Evolutionary conservation across 53 echinoderm and acorn worm species (phyloP), one percentile per base, ranked within the genome.

Genomic region (Crossaster papposus): DNA sequence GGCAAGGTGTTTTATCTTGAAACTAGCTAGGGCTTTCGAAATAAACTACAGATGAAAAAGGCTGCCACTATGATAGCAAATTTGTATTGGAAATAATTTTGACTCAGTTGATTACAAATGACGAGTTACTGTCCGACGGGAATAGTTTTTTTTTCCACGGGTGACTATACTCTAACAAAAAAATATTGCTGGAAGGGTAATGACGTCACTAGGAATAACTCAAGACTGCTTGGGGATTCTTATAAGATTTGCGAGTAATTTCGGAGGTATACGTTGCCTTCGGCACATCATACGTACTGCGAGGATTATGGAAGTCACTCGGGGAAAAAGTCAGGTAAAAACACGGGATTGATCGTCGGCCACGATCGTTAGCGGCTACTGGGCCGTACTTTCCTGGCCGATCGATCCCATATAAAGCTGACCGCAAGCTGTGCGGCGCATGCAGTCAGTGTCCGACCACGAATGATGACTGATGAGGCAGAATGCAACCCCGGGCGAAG

Each of bases 311-410:
- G 22, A 28, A n/a, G 68, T 68, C 68, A 74, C 75, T 32, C 36
- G 12, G 75, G 75, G 44, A 44, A 36, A 74, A 74, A 74, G 75
- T 74, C 75, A 35, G 34, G 75, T 74, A 33, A 33, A 74, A 74
- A 30, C 36, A 36, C 44, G 35, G 31, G 75, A 74, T 74, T 74
- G 75, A 74, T 74, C 36, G 75, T 31, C 34, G 35, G 31, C 68
- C 68, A n/a, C 24, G 75, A 36, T 36, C 36, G 75, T 34, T 74
- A 35, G 18, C 12, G 23, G 75, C 24, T 13, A 74, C 44, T 44
- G 44, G 44, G 31, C 75, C 23, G 35, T 36, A 1, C 75, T 17
- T 15, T 74, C 36, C 34, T 34, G 15, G 75, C 3, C 36, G 34
- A 74, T 74, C 71, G 29, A 71, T 71, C 26, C 71, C 30, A 17